Evolutionary conservation across 2,888 invertebrate genomes (phyloP).

Genomic region (Azorinus chamasolen): DNA sequence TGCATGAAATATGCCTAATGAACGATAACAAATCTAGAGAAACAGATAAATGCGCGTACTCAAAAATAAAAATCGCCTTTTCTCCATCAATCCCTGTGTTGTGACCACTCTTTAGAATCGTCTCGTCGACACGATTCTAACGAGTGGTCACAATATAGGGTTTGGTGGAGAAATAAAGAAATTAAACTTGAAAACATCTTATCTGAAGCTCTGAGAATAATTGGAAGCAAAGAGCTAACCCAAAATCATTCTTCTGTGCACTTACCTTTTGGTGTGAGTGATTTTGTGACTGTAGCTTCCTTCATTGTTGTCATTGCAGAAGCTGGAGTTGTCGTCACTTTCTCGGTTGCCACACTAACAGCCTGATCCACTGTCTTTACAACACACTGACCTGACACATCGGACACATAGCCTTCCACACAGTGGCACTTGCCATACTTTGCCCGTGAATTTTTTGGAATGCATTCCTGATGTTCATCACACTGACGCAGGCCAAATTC

Average conservation of each 20-base stretch:
- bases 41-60: too few relatives aligned
- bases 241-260: neutral
- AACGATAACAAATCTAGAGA: too few relatives aligned
- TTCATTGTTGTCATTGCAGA: neutral
- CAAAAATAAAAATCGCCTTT: too few relatives aligned
- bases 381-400: slow-evolving; percentile 28
- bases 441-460: slow-evolving; percentile 9
- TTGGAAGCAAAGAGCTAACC: too few relatives aligned
- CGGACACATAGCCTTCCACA: slow-evolving; percentile 19
- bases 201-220: too few relatives aligned
- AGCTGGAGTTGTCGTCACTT: neutral
- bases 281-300: neutral
- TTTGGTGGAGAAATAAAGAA: too few relatives aligned
- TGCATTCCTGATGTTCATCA: slow-evolving; percentile 33
- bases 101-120: too few relatives aligned
- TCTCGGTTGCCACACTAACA: neutral
- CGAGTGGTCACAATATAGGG: too few relatives aligned
- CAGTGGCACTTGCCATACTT: slow-evolving; percentile 40
- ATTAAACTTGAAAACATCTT: too few relatives aligned
- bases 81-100: too few relatives aligned
- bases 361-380: neutral
- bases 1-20: too few relatives aligned
- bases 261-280: neutral
- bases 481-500: slow-evolving; percentile 45
- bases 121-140: too few relatives aligned